Evolutionary conservation across 2,888 invertebrate species (phyloP), one percentile per base, ranked within the genome.

Genomic region (Synanthedon andrenaeformis): DNA sequence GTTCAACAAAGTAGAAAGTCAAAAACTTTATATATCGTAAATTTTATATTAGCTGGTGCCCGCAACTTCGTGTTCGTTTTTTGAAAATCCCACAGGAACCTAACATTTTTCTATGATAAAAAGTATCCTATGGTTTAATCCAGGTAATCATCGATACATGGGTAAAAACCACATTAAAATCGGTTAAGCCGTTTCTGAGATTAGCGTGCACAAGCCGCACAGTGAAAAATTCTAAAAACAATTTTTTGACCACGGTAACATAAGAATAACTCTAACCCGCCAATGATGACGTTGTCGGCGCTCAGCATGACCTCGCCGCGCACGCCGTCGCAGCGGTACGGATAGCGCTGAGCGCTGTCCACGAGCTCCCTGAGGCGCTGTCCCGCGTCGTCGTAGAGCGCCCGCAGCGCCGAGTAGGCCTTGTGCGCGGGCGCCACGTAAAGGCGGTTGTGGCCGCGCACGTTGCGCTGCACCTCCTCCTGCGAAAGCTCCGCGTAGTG

Each of bases 401-500:
- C 92, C 54, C 89, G 89, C 49, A 97, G 73, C 69, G 91, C 91
- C 53, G 89, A 88, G 76, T 92, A 96, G 45, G 92, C 91, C 3
- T 85, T 76, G 81, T 96, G 96, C 14, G 88, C 89, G 0, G 90
- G 83, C 1, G 92, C 90, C 23, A 99, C 90, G 83, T 98, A 99
- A 41, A 99, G 83, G n/a, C 94, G 89, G 79, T 98, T 97, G 72
- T 94, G 92, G 1, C 99, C 98, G 57, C 93, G 90, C 54, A 93
- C 88, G 84, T 99, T 99, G 53, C 99, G 91, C 59, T 89, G 90
- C 53, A 76, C 93, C 93, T 99, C 99, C 53, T 92, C 96, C 10
- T 91, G 89, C 0, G 96, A 94, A 42, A 99, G 83, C 54, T 91
- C 85, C 0, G 89, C 85, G 69, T 99, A 97, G 62, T 93, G 95